A percentile compares a stretch with the other conserved stretches of the same genome.
Evolutionary conservation across 2,888 invertebrate species (phyloP).

Genomic region (Philhelius pedissequus): DNA sequence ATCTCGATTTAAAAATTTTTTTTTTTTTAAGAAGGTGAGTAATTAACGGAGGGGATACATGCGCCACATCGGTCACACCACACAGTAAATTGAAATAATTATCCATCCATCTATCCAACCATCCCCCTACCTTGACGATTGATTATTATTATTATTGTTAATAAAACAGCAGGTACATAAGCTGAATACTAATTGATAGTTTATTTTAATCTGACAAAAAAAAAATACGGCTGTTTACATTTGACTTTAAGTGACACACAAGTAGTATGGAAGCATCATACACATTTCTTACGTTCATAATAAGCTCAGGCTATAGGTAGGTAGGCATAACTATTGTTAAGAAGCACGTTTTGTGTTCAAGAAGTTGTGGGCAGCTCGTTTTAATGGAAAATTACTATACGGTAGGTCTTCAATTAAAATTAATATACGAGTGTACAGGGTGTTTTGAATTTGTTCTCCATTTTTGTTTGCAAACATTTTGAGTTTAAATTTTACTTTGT

Average conservation of each 20-base stretch:
- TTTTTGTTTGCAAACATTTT: too few species aligned
- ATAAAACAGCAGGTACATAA: background rate
- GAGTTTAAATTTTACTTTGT: too few species aligned
- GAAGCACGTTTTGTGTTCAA: background rate
- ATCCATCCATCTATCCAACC: background rate
- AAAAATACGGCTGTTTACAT: conserved; percentile 9
- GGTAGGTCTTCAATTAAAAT: too few species aligned
- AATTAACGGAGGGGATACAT: background rate
- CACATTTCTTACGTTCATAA: background rate
- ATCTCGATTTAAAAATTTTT: background rate
- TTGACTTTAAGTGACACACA: conserved; percentile 11
- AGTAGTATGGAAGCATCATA: background rate
- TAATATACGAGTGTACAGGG: too few species aligned
- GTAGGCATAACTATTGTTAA: background rate
- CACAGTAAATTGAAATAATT: background rate
- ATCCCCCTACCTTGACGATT: background rate
- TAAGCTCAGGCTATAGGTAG: background rate
- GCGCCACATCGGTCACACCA: background rate
- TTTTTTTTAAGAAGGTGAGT: background rate
- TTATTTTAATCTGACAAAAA: conserved; percentile 10
- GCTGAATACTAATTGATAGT: conserved; percentile 40
- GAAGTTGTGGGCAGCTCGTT: background rate
- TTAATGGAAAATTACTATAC: background rate
- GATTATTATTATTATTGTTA: conserved; percentile 23
- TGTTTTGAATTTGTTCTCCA: too few species aligned